These are phyloP conservation scores for Scaeva pyrastri DNA, from an alignment of 2,888 invertebrate genomes.

Conservation along the genomic window DNA sequence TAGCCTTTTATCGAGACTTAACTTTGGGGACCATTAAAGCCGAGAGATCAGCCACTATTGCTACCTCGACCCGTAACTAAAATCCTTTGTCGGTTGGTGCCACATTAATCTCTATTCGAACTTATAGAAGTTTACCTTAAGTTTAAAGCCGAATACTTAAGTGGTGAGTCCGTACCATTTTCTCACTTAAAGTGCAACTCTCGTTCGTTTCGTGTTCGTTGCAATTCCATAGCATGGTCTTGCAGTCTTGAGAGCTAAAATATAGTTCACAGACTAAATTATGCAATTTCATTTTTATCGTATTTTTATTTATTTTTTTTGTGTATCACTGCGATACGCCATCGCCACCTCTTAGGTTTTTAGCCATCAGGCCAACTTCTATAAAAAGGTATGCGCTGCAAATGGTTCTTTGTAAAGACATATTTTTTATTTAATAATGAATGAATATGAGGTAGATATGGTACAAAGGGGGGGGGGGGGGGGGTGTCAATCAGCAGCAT, in stretches of 20 bases:
- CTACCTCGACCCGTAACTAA: constrained; percentile 25
- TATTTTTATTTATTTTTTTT: constrained; percentile 2
- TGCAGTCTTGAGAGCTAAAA: constrained; percentile 22
- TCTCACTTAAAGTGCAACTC: constrained; percentile 42
- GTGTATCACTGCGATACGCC: neutral
- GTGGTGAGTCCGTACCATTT: constrained; percentile 13
- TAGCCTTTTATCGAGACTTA: neutral
- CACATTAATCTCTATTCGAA: neutral
- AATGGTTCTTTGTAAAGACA: neutral
- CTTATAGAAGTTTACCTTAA: neutral
- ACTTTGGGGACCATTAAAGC: neutral
- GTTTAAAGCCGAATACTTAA: too few relatives aligned
- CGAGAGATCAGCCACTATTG: neutral
- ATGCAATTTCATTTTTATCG: constrained; percentile 39
- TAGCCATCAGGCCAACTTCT: neutral
- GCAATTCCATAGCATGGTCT: neutral
- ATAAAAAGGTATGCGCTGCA: neutral
- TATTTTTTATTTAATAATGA: constrained; percentile 12
- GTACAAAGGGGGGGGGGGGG: too few relatives aligned
- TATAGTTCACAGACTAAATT: constrained; percentile 41
- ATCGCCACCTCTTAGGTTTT: neutral
- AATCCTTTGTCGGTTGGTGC: constrained; percentile 24
- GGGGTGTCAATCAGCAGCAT: neutral
- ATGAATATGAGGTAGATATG: neutral
- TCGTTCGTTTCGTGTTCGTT: neutral